A percentile compares a stretch with the other conserved stretches of the same genome.
Evolutionary conservation across 2,113 vertebrate species (phyloP).

Genomic region (Anoura caudifer): DNA sequence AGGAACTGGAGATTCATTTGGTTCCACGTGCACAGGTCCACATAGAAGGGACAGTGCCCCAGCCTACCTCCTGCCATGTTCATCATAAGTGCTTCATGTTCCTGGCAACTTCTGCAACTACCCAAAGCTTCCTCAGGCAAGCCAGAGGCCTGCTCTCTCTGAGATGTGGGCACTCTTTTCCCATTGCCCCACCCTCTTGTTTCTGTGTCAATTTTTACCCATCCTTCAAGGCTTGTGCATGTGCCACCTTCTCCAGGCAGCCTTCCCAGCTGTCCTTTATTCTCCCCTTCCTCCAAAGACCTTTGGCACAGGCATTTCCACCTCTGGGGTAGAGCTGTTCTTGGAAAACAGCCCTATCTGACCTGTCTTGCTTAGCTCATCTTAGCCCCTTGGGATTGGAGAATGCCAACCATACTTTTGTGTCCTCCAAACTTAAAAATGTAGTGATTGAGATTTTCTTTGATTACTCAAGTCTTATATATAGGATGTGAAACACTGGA

Average conservation of each 20-base stretch:
- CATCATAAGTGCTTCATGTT: neutral
- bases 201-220: neutral
- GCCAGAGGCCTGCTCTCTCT: neutral
- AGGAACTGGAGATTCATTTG: neutral
- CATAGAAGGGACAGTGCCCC: neutral
- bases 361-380: neutral
- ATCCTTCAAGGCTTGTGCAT: neutral
- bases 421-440: neutral
- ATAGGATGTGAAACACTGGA: neutral
- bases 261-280: neutral
- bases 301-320: neutral
- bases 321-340: neutral
- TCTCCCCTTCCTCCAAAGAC: neutral
- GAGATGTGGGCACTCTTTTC: neutral
- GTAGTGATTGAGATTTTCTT: neutral
- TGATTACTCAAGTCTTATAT: neutral
- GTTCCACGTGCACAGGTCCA: neutral
- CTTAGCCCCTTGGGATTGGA: neutral
- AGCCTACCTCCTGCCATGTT: neutral
- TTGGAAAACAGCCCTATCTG: neutral
- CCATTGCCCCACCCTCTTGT: neutral
- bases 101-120: neutral
- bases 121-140: neutral
- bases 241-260: neutral
- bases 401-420: neutral